Evolutionary conservation across 2,113 vertebrate genomes (phyloP), one percentile per base, ranked within the genome.

Genomic region (Labeo rohita): DNA sequence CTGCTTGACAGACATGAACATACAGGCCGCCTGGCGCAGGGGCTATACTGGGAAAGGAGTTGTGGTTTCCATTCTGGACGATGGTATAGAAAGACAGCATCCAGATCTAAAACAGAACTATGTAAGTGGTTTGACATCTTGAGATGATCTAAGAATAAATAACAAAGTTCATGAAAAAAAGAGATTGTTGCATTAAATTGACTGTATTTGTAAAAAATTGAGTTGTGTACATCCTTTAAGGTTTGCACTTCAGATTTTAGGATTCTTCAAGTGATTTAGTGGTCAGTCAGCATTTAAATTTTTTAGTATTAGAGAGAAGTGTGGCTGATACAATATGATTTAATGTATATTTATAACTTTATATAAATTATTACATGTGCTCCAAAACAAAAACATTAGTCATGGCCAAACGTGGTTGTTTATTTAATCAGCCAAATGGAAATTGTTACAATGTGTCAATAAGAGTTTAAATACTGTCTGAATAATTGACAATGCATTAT

Each of bases 81-180:
- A 98, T 3, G 97, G 97, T 90, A 96, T 99, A 15, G 97, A 99
- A 92, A 94, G 94, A 90, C 96, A 96, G 85, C 97, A 98, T 85
- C 97, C 97, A 1, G 97, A 98, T 85, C 94, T 99, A 89, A 96
- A 96, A 95, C 96, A 97, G 89, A 99, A 99, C 95, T 99, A 98
- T 74, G 98, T 99, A 93, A 96, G 97, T 97, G 91, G 79, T 78
- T 10, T 43, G 36, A 15, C 36, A 39, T 73, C 39, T 45, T 73
- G 39, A 18, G 0, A 45, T 21, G 0, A 10, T 73, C 34, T 5
- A 39, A 39, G 39, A 39, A 39, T 39, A 39, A 39, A 39, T 39
- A 39, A 39, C 39, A 39, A 39, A 39, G 21, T 61, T n/a, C 21
- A 61, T 61, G 8, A 61, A 61, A 28, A 28, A 28, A 28, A 28